Base-by-base conservation (phyloP, 2,797 vertebrate genomes). In the Sebastes jordani region DNA sequence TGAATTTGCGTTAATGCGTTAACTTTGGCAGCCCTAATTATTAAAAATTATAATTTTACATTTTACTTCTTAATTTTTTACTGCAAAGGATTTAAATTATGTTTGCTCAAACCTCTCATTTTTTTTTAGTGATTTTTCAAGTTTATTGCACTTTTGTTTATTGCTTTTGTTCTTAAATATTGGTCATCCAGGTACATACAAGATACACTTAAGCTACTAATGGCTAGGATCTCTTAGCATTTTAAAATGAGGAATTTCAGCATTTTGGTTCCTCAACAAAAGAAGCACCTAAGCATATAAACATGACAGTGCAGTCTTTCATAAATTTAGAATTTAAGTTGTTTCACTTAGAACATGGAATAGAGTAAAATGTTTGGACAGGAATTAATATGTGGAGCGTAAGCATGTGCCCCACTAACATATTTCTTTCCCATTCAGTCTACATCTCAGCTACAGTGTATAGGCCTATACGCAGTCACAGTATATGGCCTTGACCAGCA, bases 401-500 rank as follows among this genome's bases (percentile, higher is more conserved):
- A 55, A 71, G 23, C 54, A 59, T 68, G 30, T 54, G 22, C 5
- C 11, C 30, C 20, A 55, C 16, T 18, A n/a, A 2, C 4, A 22
- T 61, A 56, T 56, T 29, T 61, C 67, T 70, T 46, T 46, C 42
- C 22, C 4, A 32, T 54, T 36, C 11, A 72, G 25, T 38, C 9
- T 30, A 22, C 11, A 54, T 65, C 8, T 71, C 5, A 22, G 4
- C 20, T 29, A 23, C 34, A 42, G 1, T 59, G 25, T 49, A 25
- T 18, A 46, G 42, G 16, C 42, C 42, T 42, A 29, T n/a, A 56
- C 56, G 2, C 23, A 46, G 38, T 38, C n/a, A 58, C 11, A 14
- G 18, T 58, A 3, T 34, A 18, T 60, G 69, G 78, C 54, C 71
- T 81, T 77, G 59, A 85, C 11, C 60, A 71, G 70, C 62, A 77